These are phyloP conservation scores for Cheilosia pagana DNA, from an alignment of 2,888 invertebrate species.

Conservation along the genomic window DNA sequence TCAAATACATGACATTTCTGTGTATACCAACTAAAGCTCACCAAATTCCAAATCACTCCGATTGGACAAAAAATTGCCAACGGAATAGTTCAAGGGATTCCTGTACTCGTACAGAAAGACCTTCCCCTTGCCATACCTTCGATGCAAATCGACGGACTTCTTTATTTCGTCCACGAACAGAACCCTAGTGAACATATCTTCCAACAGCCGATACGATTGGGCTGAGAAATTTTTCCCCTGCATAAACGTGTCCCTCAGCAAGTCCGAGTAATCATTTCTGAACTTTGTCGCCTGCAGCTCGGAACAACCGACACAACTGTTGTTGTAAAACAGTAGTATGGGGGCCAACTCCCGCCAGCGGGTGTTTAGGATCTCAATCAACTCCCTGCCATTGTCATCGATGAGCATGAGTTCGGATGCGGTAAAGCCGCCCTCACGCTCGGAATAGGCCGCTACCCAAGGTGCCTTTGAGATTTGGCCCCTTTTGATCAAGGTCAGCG, in stretches of 20 bases:
- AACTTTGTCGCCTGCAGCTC: slow-evolving; percentile 89
- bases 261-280: slow-evolving; percentile 83
- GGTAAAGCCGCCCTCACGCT: slow-evolving; percentile 89
- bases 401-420: slow-evolving; percentile 84
- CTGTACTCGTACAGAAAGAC: slow-evolving; percentile 87
- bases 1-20: too few species aligned
- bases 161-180: slow-evolving; percentile 86
- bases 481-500: slow-evolving; percentile 85
- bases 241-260: slow-evolving; percentile 74
- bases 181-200: slow-evolving; percentile 87
- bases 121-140: slow-evolving; percentile 85
- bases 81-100: slow-evolving; percentile 85
- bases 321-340: slow-evolving; percentile 84
- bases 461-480: slow-evolving; percentile 87
- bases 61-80: slow-evolving; percentile 85
- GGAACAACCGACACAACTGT: slow-evolving; percentile 87
- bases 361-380: slow-evolving; percentile 86
- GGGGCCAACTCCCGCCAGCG: slow-evolving; percentile 84
- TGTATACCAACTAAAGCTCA: slow-evolving; percentile 75
- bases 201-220: slow-evolving; percentile 82
- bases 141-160: slow-evolving; percentile 86
- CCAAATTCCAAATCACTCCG: slow-evolving; percentile 84
- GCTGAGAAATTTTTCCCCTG: slow-evolving; percentile 80
- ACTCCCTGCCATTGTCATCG: slow-evolving; percentile 78
- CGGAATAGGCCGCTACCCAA: slow-evolving; percentile 87